A percentile compares a stretch with the other conserved stretches of the same genome.
These are phyloP conservation scores for Omphaloscelis lunosa DNA, from an alignment of 2,888 invertebrate genomes.

Conservation along the genomic window DNA sequence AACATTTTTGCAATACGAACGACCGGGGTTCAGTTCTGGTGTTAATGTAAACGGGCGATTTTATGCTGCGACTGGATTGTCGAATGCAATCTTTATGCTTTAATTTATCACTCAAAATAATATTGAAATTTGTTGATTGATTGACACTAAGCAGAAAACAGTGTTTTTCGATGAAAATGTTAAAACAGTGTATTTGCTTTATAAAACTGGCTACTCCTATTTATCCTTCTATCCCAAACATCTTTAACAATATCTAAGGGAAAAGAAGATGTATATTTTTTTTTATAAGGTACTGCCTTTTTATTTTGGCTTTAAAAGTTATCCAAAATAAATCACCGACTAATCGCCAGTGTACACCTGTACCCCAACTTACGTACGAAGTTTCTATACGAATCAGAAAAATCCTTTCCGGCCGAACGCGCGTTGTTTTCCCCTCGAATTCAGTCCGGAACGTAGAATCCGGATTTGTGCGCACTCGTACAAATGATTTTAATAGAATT, in stretches of 20 bases:
- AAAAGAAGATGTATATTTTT: neutral
- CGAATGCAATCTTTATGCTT: too few relatives aligned
- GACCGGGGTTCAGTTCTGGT: constrained; percentile 29
- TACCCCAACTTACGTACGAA: constrained; percentile 53
- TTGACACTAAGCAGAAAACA: too few relatives aligned
- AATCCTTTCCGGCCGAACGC: constrained; percentile 72
- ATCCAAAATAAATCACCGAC: neutral
- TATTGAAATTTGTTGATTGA: neutral
- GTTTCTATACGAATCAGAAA: constrained; percentile 70
- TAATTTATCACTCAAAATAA: too few relatives aligned
- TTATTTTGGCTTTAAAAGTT: too few relatives aligned
- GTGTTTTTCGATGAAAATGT: neutral
- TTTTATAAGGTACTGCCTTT: neutral
- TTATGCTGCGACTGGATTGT: neutral
- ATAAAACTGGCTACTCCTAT: neutral
- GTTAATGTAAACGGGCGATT: constrained; percentile 37
- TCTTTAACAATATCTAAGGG: neutral
- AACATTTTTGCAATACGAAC: constrained; percentile 65
- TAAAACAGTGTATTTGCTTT: neutral
- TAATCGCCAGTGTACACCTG: constrained; percentile 62
- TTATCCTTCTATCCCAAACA: neutral
- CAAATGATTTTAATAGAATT: constrained; percentile 71
- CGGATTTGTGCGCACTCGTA: constrained; percentile 68
- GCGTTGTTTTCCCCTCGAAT: constrained; percentile 79
- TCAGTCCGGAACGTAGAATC: constrained; percentile 62